Conservation (phyloP, 2,888 invertebrate species). For the Stegana nigrithorax region DNA sequence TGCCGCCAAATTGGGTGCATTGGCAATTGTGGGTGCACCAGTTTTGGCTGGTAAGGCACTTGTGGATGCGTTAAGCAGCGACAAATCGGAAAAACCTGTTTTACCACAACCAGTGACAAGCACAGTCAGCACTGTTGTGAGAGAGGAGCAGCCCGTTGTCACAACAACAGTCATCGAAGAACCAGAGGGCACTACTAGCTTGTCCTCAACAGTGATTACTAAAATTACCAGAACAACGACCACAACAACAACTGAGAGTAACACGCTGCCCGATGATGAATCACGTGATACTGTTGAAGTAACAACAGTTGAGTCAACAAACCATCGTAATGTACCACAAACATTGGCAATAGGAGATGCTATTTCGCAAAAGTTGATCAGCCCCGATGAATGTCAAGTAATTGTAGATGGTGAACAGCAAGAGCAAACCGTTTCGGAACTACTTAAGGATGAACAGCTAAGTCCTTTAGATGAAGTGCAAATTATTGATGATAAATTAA, state of each 20-base stretch:
- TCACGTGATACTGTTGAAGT: slow-evolving; percentile 40
- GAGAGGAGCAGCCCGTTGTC: slow-evolving; percentile 9
- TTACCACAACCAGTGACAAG: slow-evolving; percentile 9
- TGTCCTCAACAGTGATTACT: slow-evolving; percentile 34
- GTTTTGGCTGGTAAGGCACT: slow-evolving; percentile 89
- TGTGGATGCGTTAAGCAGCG: slow-evolving; percentile 80
- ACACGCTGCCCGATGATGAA: slow-evolving; percentile 41
- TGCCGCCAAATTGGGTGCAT: slow-evolving; percentile 86
- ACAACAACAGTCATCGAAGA: neutral
- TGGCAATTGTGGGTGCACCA: slow-evolving; percentile 90
- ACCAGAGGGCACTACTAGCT: neutral
- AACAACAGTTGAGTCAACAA: slow-evolving; percentile 30
- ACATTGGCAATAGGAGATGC: slow-evolving; percentile 74
- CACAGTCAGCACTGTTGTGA: slow-evolving; percentile 10
- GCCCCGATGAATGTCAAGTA: slow-evolving; percentile 76
- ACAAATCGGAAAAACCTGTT: slow-evolving; percentile 55
- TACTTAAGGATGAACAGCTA: slow-evolving; percentile 78
- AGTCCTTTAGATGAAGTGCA: slow-evolving; percentile 76
- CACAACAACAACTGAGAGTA: slow-evolving; percentile 26
- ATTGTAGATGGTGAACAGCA: slow-evolving; percentile 74
- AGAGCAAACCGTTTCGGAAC: slow-evolving; percentile 76
- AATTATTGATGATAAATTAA: slow-evolving; percentile 75
- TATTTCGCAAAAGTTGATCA: slow-evolving; percentile 75
- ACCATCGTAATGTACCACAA: slow-evolving; percentile 44
- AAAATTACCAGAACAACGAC: slow-evolving; percentile 41